phyloP scores from a whole-genome alignment of 1,140 invertebrate species.

The Hycleus phaleratus region DNA sequence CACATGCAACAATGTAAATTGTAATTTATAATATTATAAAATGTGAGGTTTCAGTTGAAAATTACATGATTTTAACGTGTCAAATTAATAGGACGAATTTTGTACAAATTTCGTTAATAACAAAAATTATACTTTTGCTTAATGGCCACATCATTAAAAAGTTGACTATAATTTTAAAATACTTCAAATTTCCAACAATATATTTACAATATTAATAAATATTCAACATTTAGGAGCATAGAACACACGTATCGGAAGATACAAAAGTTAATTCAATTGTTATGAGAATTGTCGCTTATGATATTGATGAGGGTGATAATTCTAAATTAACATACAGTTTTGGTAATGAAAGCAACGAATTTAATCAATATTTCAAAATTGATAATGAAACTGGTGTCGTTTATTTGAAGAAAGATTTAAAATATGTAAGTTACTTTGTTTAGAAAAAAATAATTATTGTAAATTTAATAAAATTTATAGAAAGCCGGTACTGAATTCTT shows the following conservation, averaged over 20 bases:
- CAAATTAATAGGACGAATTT: no score
- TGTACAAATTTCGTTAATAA: no score
- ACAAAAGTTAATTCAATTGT: slow-evolving; percentile 60
- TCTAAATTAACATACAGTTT: slow-evolving; percentile 57
- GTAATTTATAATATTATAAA: no score
- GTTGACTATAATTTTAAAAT: no score
- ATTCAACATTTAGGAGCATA: slow-evolving; percentile 51
- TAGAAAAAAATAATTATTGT: slow-evolving; percentile 45
- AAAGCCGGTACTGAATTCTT: slow-evolving; percentile 27
- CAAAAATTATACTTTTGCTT: no score
- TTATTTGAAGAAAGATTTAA: slow-evolving; percentile 54
- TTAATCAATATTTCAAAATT: slow-evolving; percentile 68
- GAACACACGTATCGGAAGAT: slow-evolving; percentile 69
- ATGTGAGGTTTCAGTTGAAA: no score
- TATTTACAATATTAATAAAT: slow-evolving; percentile 8
- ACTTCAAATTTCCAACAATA: no score
- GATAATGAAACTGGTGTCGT: slow-evolving; percentile 71
- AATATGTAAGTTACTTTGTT: slow-evolving; percentile 23
- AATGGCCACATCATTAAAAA: no score
- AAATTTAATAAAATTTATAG: slow-evolving; percentile 51
- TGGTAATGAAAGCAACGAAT: slow-evolving; percentile 31
- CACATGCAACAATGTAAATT: no score
- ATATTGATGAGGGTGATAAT: slow-evolving; percentile 81
- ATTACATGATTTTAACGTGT: no score
- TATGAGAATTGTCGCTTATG: slow-evolving; percentile 80